Evolutionary conservation across 2,113 vertebrate species (phyloP).

Genomic region (Cephalopterus ornatus): DNA sequence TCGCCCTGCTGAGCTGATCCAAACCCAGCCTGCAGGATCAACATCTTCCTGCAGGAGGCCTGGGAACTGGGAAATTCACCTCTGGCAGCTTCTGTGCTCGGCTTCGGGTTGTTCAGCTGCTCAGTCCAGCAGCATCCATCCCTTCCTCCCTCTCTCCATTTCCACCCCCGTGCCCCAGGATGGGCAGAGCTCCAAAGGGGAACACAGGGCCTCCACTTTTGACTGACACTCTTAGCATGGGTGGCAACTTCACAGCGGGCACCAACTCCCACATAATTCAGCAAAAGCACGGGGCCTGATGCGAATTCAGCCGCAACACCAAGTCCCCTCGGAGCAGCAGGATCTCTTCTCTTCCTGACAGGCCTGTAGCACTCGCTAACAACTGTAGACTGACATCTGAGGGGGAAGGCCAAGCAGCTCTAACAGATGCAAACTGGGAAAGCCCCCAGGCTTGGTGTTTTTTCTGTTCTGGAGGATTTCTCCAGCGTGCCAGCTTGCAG

Average conservation of each 20-base stretch:
- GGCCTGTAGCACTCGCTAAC: neutral
- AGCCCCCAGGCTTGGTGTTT: neutral
- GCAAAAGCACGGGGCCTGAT: neutral
- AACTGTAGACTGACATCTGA: neutral
- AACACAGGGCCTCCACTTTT: accelerated
- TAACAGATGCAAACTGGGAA: neutral
- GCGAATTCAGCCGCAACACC: accelerated
- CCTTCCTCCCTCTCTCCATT: neutral
- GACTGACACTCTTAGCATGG: neutral
- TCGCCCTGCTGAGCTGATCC: neutral
- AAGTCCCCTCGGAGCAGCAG: accelerated
- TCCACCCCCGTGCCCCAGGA: accelerated
- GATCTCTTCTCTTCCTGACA: neutral
- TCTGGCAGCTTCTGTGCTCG: neutral
- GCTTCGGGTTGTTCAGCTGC: accelerated
- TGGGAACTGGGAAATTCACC: neutral
- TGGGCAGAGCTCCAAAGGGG: neutral
- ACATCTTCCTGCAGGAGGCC: neutral
- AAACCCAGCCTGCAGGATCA: neutral
- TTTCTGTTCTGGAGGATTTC: neutral
- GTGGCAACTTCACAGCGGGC: neutral
- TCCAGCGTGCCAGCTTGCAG: neutral
- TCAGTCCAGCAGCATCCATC: neutral
- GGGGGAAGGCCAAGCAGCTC: neutral
- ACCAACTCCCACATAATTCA: neutral